A percentile compares a stretch with the other conserved stretches of the same genome.
Evolutionary conservation across 2,888 invertebrate genomes (phyloP).

Genomic region (Stenodema calcarata): DNA sequence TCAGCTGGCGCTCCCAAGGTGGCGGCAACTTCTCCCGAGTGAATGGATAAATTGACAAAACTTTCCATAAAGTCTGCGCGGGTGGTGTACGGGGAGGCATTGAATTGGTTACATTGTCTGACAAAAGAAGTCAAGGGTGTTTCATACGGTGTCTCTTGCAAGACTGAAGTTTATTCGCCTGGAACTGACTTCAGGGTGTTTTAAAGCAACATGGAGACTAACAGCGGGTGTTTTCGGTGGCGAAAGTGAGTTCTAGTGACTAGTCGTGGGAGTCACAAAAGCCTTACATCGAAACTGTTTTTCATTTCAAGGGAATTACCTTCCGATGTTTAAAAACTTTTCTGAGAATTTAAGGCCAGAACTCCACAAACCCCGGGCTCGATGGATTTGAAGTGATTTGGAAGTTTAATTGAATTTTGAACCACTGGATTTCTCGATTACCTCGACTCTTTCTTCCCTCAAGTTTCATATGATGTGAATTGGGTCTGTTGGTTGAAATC

Average conservation of each 20-base stretch:
- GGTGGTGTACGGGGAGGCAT: neutral
- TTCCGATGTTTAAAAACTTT: neutral
- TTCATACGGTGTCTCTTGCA: neutral
- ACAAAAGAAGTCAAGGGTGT: neutral
- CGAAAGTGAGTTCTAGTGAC: neutral
- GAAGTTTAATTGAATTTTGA: too few relatives aligned
- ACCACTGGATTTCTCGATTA: too few relatives aligned
- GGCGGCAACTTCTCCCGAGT: neutral
- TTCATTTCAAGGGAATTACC: neutral
- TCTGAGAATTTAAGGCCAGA: neutral
- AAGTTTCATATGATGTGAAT: too few relatives aligned
- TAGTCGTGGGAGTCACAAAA: neutral
- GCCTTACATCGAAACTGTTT: neutral
- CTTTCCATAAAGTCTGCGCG: neutral
- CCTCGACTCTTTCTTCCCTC: too few relatives aligned
- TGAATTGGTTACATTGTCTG: neutral
- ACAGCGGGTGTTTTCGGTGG: neutral
- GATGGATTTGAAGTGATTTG: neutral
- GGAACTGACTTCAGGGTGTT: neutral
- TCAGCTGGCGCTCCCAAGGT: neutral
- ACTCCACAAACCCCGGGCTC: neutral
- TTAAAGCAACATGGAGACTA: neutral
- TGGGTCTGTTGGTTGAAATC: neutral
- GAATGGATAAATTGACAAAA: neutral
- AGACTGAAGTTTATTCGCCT: neutral